Conservation (phyloP, 2,888 invertebrate genomes). For the Platycheirus albimanus region DNA sequence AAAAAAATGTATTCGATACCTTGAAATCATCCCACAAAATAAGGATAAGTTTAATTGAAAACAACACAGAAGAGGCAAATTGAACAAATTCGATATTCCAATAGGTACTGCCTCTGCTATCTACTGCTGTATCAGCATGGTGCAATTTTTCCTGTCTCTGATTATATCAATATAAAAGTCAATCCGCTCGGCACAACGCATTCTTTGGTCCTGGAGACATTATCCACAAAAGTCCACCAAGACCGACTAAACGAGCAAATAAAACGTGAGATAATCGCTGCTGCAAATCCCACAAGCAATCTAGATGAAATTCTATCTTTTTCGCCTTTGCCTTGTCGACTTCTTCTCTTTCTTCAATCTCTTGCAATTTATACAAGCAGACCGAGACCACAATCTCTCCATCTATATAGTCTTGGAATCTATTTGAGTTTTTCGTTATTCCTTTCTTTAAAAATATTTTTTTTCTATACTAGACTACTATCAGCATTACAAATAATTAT, state of each 20-base stretch:
- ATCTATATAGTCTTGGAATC: conserved; percentile 48
- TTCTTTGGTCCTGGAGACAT: neutral
- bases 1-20: conserved; percentile 27
- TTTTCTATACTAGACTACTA: conserved; percentile 40
- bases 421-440: conserved; percentile 57
- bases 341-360: conserved; percentile 3
- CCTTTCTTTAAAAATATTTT: conserved; percentile 25
- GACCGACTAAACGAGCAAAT: conserved; percentile 46
- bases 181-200: conserved; percentile 39
- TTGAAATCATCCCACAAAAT: conserved; percentile 28
- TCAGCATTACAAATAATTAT: conserved; percentile 72
- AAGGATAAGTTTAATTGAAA: conserved; percentile 68
- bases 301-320: conserved; percentile 56
- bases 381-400: too few species aligned
- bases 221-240: conserved; percentile 18
- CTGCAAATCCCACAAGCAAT: conserved; percentile 68
- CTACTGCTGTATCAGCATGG: conserved; percentile 26
- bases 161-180: conserved; percentile 46
- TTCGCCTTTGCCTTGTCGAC: neutral
- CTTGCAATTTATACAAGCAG: too few species aligned
- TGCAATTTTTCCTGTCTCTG: conserved; percentile 13
- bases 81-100: conserved; percentile 39
- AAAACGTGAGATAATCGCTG: conserved; percentile 69
- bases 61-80: conserved; percentile 22
- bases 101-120: too few species aligned